Evolutionary conservation across 2,113 vertebrate species (phyloP).

Genomic region (Albula goreensis): DNA sequence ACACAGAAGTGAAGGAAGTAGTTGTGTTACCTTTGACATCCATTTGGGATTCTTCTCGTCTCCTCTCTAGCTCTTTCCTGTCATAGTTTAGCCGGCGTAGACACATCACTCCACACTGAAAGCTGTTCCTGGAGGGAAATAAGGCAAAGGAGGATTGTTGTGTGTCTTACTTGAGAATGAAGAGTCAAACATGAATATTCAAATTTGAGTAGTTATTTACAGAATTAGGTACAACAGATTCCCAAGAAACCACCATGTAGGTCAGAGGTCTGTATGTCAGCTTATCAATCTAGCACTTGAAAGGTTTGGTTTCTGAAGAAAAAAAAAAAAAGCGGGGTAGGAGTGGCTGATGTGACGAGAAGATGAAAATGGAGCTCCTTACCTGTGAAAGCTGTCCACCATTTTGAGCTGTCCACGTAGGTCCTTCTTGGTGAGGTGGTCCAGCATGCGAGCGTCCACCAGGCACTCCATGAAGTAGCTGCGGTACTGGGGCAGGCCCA

Average conservation of each 20-base stretch:
- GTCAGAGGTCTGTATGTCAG: too few relatives aligned
- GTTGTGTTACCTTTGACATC: slow-evolving; percentile 77
- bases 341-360: neutral
- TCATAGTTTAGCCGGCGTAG: slow-evolving; percentile 93
- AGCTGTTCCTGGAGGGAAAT: slow-evolving; percentile 82
- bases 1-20: neutral
- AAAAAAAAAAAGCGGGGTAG: neutral
- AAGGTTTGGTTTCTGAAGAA: neutral
- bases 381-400: slow-evolving; percentile 99
- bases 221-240: neutral
- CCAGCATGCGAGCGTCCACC: slow-evolving; percentile 97
- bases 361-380: neutral
- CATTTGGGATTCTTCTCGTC: slow-evolving; percentile 80
- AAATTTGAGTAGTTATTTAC: neutral
- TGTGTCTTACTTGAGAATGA: neutral
- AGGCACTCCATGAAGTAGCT: slow-evolving; percentile 99
- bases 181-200: neutral
- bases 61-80: slow-evolving; percentile 87
- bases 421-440: slow-evolving; percentile 97
- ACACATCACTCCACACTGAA: slow-evolving; percentile 98
- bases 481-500: slow-evolving; percentile 93
- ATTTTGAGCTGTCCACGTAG: slow-evolving; percentile 94
- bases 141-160: neutral
- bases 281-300: neutral
- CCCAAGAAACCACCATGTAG: too few relatives aligned